These are phyloP conservation scores for Chamaea fasciata DNA, from an alignment of 2,113 vertebrate species.

Conservation along the genomic window DNA sequence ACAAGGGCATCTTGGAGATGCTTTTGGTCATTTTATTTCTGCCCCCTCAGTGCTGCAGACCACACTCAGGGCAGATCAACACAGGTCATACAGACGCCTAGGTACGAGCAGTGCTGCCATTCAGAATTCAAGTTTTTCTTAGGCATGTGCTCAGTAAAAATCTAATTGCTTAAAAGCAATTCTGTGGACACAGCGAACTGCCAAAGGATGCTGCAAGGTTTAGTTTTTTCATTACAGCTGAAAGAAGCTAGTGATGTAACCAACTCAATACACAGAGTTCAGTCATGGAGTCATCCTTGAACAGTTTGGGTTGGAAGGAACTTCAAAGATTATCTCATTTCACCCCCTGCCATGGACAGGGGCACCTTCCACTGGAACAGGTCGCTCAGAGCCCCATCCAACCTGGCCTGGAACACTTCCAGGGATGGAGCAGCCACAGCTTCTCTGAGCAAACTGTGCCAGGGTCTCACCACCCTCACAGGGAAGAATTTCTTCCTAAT, in stretches of 20 bases:
- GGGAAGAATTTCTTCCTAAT: neutral
- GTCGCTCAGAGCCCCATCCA: neutral
- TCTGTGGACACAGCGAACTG: neutral
- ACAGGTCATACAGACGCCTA: neutral
- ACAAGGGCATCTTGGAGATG: neutral
- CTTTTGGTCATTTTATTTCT: neutral
- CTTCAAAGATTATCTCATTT: neutral
- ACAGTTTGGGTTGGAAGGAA: neutral
- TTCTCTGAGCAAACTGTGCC: neutral
- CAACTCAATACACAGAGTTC: neutral
- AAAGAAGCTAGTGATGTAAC: neutral
- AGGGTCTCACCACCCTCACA: neutral
- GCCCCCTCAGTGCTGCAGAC: neutral
- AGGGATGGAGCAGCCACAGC: neutral
- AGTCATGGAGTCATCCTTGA: neutral
- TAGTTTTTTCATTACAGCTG: neutral
- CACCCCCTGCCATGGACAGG: neutral
- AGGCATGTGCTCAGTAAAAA: neutral
- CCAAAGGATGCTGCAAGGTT: neutral
- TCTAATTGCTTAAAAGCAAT: neutral
- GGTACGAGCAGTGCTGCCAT: fast-evolving
- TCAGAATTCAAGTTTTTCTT: neutral
- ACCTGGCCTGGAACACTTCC: neutral
- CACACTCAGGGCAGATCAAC: fast-evolving
- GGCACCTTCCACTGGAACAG: no score